Conservation (phyloP, 1,140 invertebrate genomes). For the Psilanteris sp. region DNA sequence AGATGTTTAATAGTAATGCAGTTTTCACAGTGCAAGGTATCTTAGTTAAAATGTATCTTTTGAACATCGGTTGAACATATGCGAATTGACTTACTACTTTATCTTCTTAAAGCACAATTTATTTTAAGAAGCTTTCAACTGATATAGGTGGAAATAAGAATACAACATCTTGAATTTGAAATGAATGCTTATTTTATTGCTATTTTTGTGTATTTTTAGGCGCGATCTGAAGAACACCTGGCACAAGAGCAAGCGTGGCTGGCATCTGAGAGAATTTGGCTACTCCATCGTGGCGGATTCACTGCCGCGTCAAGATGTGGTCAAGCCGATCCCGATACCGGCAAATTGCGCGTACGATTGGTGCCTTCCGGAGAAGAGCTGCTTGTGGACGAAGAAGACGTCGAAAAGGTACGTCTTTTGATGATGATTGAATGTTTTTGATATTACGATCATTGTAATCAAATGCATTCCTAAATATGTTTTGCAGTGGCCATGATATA, state of each 20-base stretch:
- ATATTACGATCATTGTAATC: background rate
- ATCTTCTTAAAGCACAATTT: conserved; percentile 21
- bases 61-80: too few relatives aligned
- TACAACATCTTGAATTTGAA: conserved; percentile 7
- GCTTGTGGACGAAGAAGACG: conserved; percentile 94
- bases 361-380: conserved; percentile 88
- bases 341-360: conserved; percentile 87
- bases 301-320: conserved; percentile 86
- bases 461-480: background rate
- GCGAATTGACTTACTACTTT: too few relatives aligned
- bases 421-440: background rate
- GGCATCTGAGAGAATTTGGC: conserved; percentile 90
- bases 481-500: conserved; percentile 13
- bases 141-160: background rate
- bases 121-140: conserved; percentile 35
- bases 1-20: too few relatives aligned
- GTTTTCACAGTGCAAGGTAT: too few relatives aligned
- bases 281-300: conserved; percentile 94
- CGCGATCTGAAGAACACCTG: conserved; percentile 89
- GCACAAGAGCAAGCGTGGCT: conserved; percentile 90
- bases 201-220: conserved; percentile 79
- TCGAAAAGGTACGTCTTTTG: conserved; percentile 86
- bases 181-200: conserved; percentile 52
- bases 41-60: too few relatives aligned
- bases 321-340: conserved; percentile 78